These are phyloP conservation scores for Meles meles DNA, from an alignment of 2,113 vertebrate species.

Conservation along the genomic window DNA sequence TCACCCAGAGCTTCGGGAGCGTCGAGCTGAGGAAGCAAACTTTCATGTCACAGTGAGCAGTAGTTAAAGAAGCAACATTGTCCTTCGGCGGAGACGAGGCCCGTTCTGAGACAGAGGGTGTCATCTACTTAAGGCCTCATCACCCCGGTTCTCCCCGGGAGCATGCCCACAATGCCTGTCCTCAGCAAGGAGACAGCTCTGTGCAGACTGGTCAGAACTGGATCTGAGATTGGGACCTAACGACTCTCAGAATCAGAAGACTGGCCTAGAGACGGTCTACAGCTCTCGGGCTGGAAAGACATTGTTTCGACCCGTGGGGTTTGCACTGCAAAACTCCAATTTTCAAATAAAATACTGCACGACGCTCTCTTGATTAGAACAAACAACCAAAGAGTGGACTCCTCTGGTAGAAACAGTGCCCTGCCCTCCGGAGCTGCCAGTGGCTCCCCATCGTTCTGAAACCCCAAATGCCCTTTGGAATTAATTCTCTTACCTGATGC, in stretches of 20 bases:
- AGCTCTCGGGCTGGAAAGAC: neutral
- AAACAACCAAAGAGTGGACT: neutral
- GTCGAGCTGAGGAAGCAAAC: neutral
- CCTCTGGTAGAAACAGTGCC: neutral
- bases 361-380: neutral
- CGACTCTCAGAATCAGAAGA: neutral
- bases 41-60: neutral
- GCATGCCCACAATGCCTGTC: too few species aligned
- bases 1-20: neutral
- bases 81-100: fast-evolving
- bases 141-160: neutral
- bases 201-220: neutral
- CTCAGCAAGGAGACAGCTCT: neutral
- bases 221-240: neutral
- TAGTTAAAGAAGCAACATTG: neutral
- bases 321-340: neutral
- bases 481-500: neutral
- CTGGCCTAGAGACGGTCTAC: neutral
- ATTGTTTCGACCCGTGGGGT: neutral
- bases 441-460: too few species aligned
- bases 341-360: neutral
- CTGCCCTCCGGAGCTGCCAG: neutral
- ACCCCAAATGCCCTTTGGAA: neutral
- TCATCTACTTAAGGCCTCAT: neutral
- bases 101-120: neutral